Evolutionary conservation across 2,113 vertebrate genomes (phyloP), one percentile per base, ranked within the genome.

Genomic region (Regulus satrapa): DNA sequence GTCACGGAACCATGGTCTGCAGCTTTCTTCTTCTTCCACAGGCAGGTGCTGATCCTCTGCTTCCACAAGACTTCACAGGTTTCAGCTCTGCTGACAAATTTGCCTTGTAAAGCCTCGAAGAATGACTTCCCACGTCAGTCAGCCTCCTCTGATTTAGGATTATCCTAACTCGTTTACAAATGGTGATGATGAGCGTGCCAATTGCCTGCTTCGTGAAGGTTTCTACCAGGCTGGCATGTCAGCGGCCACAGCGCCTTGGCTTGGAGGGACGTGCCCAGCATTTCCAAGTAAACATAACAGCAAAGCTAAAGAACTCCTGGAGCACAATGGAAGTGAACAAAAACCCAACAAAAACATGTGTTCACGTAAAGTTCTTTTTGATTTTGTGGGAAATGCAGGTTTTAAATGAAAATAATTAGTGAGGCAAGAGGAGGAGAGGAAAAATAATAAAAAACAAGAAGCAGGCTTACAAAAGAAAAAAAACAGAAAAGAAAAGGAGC

Each of bases 311-410:
- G 79, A 87, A 67, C 36, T 80, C 40, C 31, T 32, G 61, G 38
- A 72, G 28, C 56, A 55, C 21, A 13, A 32, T 63, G 38, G 40
- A 78, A 79, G 14, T 8, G 55, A 76, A 76, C 32, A 38, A 77
- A 94, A 84, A 13, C 58, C 25, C 55, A 48, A 29, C 15, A 72
- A 74, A 92, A 82, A 13, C 4, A 2, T 4, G 48, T 3, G 48
- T 34, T 63, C 64, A 58, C 67, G 40, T 61, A 12, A 81, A 84
- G 31, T 72, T 74, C 68, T 40, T 86, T 90, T 93, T 71, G 55
- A 59, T 93, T 92, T 90, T 86, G 68, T 92, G 85, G 61, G 88
- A 94, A 77, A 78, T 2, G 31, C 34, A 58, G 63, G 75, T 92
- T 74, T 36, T 43, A 88, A 78, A 81, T 80, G 40, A 90, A 94